Percentiles rank a stretch among this genome's conserved stretches.
Conservation (phyloP, 2,113 vertebrate genomes). For the Aviceda subcristata region DNA sequence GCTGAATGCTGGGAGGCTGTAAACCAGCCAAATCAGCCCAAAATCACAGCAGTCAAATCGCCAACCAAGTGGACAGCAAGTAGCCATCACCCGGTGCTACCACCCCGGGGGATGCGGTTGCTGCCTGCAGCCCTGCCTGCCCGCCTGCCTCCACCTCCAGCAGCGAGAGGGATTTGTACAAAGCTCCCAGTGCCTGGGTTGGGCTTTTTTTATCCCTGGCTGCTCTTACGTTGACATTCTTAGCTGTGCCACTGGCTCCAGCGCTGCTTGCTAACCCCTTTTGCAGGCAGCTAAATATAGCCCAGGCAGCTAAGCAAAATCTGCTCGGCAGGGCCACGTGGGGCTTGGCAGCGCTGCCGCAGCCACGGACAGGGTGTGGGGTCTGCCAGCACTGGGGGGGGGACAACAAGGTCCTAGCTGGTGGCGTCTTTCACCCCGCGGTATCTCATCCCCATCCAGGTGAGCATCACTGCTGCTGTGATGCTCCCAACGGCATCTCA, state of each 20-base stretch:
- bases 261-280: slow-evolving; percentile 55
- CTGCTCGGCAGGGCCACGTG: slow-evolving; percentile 37
- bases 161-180: slow-evolving; percentile 20
- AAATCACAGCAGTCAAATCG: fast-evolving
- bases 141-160: background rate
- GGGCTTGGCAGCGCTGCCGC: background rate
- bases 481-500: fast-evolving
- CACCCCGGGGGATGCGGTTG: background rate
- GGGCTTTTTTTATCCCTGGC: slow-evolving; percentile 61
- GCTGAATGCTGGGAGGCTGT: fast-evolving
- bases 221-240: slow-evolving; percentile 61
- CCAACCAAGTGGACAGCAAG: fast-evolving
- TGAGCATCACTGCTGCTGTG: fast-evolving
- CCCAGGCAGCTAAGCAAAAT: slow-evolving; percentile 56
- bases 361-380: background rate
- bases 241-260: slow-evolving; percentile 53
- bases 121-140: background rate
- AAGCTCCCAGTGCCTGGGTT: background rate
- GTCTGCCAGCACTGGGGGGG: background rate
- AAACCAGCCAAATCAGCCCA: background rate
- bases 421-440: background rate
- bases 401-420: fast-evolving
- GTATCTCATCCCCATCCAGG: background rate
- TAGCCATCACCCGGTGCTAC: fast-evolving
- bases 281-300: slow-evolving; percentile 66